Percentiles rank a stretch among this genome's conserved stretches.
Conservation (phyloP, 2,888 invertebrate species). For the Hydrotaea diabolus region DNA sequence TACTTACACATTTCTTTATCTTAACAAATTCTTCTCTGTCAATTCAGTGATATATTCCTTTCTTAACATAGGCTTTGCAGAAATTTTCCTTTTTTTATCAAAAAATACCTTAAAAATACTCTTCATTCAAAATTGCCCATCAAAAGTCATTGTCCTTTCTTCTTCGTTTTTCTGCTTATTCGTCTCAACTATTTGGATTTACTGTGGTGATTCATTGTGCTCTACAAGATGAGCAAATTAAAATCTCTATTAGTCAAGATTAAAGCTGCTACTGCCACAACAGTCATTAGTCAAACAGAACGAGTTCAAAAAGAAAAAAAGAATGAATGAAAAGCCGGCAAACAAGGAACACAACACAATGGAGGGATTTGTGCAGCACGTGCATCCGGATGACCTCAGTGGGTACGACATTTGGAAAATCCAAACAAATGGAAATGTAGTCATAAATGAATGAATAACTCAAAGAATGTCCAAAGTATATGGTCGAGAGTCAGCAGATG, state of each 20-base stretch:
- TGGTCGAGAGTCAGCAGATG: too few relatives aligned
- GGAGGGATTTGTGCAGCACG: not conserved
- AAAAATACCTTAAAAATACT: too few relatives aligned
- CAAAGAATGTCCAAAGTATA: too few relatives aligned
- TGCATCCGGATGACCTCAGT: not conserved
- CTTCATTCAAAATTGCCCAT: too few relatives aligned
- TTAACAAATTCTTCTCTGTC: too few relatives aligned
- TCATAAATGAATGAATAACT: not conserved
- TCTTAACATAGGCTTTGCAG: too few relatives aligned
- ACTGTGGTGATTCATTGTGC: not conserved
- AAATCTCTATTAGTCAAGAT: not conserved
- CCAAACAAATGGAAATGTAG: not conserved
- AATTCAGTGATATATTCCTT: too few relatives aligned
- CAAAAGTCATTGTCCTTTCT: too few relatives aligned
- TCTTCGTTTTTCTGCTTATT: too few relatives aligned
- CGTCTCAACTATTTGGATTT: too few relatives aligned
- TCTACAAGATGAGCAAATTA: not conserved
- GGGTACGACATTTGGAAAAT: not conserved
- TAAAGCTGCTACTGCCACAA: not conserved
- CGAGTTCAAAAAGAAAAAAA: not conserved
- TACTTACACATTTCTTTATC: too few relatives aligned
- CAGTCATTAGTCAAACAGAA: not conserved
- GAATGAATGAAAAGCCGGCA: not conserved
- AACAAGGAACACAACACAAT: not conserved
- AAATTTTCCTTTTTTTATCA: too few relatives aligned